Conservation (phyloP, 2,797 vertebrate species). For the Carduelis carduelis region DNA sequence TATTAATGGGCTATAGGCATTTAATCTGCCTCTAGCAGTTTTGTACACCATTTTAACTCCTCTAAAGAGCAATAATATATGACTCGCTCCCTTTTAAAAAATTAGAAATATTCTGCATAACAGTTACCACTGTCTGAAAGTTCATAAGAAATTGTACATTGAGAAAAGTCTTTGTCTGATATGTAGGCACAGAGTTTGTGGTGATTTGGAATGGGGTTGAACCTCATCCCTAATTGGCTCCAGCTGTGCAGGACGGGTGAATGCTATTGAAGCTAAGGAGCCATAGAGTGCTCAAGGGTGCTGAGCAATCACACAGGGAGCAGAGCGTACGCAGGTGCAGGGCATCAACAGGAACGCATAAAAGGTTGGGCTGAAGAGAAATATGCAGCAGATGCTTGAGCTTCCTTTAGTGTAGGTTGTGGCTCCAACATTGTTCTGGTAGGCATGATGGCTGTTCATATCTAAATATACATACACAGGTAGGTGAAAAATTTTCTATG, state of each 20-base stretch:
- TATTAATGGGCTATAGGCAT: background rate
- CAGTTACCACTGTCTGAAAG: background rate
- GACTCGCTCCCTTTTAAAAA: background rate
- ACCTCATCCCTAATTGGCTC: rapidly evolving
- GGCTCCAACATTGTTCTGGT: background rate
- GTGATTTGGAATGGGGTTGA: background rate
- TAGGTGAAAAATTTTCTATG: background rate
- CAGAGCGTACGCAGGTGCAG: background rate
- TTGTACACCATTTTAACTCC: background rate
- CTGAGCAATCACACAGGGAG: background rate
- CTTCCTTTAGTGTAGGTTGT: background rate
- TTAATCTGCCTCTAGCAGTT: background rate
- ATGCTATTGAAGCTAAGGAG: background rate
- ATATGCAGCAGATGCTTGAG: background rate
- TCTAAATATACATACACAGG: background rate
- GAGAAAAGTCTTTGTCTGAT: background rate
- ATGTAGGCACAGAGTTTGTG: background rate
- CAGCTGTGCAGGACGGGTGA: background rate
- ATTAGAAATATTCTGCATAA: background rate
- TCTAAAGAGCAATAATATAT: background rate
- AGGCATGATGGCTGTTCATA: background rate
- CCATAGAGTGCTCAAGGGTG: background rate
- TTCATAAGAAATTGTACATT: background rate
- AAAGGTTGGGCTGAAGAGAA: background rate
- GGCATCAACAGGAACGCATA: background rate